A percentile compares a stretch with the other conserved stretches of the same genome.
These are phyloP conservation scores for Drosophila mercatorum DNA, from an alignment of 2,888 invertebrate species.

Conservation along the genomic window DNA sequence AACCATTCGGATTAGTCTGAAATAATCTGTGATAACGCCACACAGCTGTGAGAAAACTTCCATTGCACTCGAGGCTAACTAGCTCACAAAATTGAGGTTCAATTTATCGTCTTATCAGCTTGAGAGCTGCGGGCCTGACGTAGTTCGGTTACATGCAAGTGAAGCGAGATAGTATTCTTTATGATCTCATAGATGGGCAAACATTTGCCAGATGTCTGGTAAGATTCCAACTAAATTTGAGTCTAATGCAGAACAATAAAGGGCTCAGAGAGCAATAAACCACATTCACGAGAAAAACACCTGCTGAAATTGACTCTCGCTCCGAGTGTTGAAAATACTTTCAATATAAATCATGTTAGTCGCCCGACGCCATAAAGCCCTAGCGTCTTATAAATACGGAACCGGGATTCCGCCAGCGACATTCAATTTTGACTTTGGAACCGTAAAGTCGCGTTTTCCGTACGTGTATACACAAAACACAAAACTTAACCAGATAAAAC, in stretches of 20 bases:
- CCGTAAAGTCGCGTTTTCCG: constrained; percentile 24
- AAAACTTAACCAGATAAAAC: background rate
- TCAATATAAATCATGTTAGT: constrained; percentile 30
- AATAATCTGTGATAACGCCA: constrained; percentile 30
- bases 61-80: constrained; percentile 36
- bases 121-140: constrained; percentile 12
- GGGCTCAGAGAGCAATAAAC: constrained; percentile 22
- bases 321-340: constrained; percentile 38
- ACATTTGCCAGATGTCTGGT: constrained; percentile 60
- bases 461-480: constrained; percentile 1
- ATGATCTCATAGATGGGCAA: constrained; percentile 56
- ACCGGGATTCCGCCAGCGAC: constrained; percentile 16
- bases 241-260: constrained; percentile 40
- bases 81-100: background rate
- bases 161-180: constrained; percentile 31
- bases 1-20: constrained; percentile 48
- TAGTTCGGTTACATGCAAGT: constrained; percentile 11
- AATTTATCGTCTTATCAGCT: constrained; percentile 32
- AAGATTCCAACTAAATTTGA: constrained; percentile 49
- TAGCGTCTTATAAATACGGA: constrained; percentile 57
- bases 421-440: constrained; percentile 31
- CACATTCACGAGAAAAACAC: constrained; percentile 45
- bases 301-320: constrained; percentile 32
- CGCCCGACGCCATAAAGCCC: constrained; percentile 23
- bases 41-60: constrained; percentile 54